phyloP scores from a whole-genome alignment of 2,888 invertebrate species.

The Drosophila dives region DNA sequence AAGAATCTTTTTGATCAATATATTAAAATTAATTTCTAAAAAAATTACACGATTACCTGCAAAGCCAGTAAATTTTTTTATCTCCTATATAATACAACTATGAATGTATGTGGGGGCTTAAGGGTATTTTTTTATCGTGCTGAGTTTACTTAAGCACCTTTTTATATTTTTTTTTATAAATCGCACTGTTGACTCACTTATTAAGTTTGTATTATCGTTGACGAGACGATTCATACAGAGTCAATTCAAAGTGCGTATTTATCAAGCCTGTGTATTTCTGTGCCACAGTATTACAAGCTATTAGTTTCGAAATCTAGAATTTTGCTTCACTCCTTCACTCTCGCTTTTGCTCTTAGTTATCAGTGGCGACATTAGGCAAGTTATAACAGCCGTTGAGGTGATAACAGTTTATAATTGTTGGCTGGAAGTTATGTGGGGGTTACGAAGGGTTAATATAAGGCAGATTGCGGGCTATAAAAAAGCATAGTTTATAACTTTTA shows the following conservation, averaged over 20 bases:
- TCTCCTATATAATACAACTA: neutral
- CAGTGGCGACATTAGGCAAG: slow-evolving; percentile 59
- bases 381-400: slow-evolving; percentile 56
- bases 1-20: neutral
- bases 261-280: slow-evolving; percentile 36
- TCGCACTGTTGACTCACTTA: neutral
- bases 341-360: slow-evolving; percentile 39
- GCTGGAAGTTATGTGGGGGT: slow-evolving; percentile 20
- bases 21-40: neutral
- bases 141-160: neutral
- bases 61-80: neutral
- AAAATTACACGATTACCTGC: neutral
- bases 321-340: slow-evolving; percentile 29
- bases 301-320: slow-evolving; percentile 54
- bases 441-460: slow-evolving; percentile 13
- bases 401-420: slow-evolving; percentile 59
- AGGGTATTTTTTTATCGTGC: neutral
- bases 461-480: slow-evolving; percentile 48
- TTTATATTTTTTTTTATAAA: neutral
- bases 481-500: slow-evolving; percentile 60
- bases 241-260: slow-evolving; percentile 36
- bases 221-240: slow-evolving; percentile 40
- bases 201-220: slow-evolving; percentile 43
- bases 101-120: neutral
- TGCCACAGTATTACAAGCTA: slow-evolving; percentile 33